phyloP scores from a whole-genome alignment of 2,888 invertebrate genomes.

The Epirrita christyi region DNA sequence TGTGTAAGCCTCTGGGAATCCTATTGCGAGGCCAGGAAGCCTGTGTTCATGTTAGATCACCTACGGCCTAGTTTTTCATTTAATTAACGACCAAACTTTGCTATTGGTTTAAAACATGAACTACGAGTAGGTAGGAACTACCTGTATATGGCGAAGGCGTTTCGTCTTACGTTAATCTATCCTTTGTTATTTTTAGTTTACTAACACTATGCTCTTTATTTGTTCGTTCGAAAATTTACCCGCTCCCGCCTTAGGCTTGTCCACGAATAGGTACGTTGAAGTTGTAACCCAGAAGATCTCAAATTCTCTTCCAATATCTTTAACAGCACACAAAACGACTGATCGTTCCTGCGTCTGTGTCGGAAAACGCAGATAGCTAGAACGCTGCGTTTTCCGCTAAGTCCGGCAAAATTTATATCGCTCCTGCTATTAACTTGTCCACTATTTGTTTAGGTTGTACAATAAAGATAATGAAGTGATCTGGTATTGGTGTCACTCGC shows the following conservation, averaged over 20 bases:
- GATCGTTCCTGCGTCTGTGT: too few species aligned
- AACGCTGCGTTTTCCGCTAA: too few species aligned
- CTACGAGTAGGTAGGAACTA: background rate
- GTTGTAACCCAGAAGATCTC: background rate
- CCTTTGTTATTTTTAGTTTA: background rate
- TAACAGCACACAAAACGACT: too few species aligned
- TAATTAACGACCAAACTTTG: slow-evolving; percentile 31
- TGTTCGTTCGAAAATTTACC: background rate
- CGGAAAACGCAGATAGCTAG: too few species aligned
- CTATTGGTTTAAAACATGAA: slow-evolving; percentile 10
- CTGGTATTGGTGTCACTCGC: too few species aligned
- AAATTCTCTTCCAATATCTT: background rate
- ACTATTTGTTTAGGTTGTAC: background rate
- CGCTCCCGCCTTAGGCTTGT: background rate
- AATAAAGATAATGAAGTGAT: background rate
- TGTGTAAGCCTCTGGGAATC: slow-evolving; percentile 37
- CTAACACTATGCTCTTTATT: background rate
- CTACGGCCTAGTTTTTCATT: slow-evolving; percentile 35
- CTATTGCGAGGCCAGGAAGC: slow-evolving; percentile 35
- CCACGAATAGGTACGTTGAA: background rate
- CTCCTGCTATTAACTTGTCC: background rate
- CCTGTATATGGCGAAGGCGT: background rate
- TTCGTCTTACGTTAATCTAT: background rate
- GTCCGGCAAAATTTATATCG: background rate
- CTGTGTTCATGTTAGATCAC: slow-evolving; percentile 27